Evolutionary conservation across 2,888 invertebrate species (phyloP).

Genomic region (Erebia epiphron): DNA sequence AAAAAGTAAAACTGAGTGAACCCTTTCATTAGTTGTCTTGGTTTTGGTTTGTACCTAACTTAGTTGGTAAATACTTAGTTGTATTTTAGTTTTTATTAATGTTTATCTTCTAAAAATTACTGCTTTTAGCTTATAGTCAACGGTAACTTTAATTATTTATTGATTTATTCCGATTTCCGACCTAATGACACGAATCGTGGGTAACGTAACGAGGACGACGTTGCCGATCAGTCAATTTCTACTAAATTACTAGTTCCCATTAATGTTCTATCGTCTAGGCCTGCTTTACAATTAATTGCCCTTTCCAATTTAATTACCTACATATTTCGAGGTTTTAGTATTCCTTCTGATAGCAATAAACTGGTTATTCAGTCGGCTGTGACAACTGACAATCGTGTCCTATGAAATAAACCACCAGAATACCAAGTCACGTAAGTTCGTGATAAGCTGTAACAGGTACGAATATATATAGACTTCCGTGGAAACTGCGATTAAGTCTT

Average conservation of each 20-base stretch:
- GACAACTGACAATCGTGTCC: slow-evolving; percentile 9
- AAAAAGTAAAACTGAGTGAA: no score
- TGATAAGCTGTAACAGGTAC: slow-evolving; percentile 66
- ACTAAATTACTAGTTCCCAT: slow-evolving; percentile 2
- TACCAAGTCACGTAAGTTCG: slow-evolving; percentile 69
- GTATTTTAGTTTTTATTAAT: not conserved
- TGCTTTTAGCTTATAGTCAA: not conserved
- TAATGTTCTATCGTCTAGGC: not conserved
- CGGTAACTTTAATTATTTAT: not conserved
- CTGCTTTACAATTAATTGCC: not conserved
- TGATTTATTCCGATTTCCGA: slow-evolving; percentile 1
- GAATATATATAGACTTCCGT: slow-evolving; percentile 52
- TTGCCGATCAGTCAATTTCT: slow-evolving; percentile 1
- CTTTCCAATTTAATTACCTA: no score
- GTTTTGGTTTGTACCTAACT: no score
- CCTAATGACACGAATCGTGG: not conserved
- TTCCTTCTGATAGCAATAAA: not conserved
- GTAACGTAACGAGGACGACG: not conserved
- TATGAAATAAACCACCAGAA: slow-evolving; percentile 44
- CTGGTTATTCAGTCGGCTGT: slow-evolving; percentile 8
- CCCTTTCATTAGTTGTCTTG: no score
- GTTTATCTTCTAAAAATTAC: not conserved
- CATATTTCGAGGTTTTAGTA: not conserved
- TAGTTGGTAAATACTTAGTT: not conserved
- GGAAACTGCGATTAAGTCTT: slow-evolving; percentile 51